Conservation (phyloP, 1,140 invertebrate genomes). For the Macrosteles quadrilineatus region DNA sequence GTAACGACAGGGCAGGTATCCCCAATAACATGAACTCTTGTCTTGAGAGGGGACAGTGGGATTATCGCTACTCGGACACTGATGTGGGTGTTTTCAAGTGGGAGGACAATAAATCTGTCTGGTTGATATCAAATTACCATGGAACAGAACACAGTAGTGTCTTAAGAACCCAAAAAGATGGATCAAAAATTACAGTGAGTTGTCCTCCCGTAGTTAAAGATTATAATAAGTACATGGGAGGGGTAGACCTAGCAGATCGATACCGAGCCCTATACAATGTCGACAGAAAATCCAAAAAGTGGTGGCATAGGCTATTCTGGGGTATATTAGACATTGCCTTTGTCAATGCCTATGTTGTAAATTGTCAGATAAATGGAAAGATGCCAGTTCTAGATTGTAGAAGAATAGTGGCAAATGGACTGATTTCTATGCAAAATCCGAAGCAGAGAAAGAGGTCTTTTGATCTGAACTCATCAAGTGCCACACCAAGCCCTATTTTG, state of each 20-base stretch:
- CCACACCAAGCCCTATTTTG: not conserved
- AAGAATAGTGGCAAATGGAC: no score
- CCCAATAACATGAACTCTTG: not conserved
- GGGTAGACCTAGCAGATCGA: conserved; percentile 50
- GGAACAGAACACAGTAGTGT: conserved; percentile 27
- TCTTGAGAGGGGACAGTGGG: conserved; percentile 28
- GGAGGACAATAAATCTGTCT: conserved; percentile 32
- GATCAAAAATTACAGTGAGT: conserved; percentile 44
- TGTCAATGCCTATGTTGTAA: not conserved
- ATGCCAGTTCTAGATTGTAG: not conserved
- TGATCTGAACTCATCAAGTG: conserved; percentile 21
- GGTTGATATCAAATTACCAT: conserved; percentile 33
- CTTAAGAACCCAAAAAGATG: conserved; percentile 30
- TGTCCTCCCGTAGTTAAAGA: conserved; percentile 49
- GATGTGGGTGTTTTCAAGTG: conserved; percentile 31
- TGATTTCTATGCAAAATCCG: no score
- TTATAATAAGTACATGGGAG: conserved; percentile 50
- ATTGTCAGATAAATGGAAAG: not conserved
- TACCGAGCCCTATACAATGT: conserved; percentile 44
- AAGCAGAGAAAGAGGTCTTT: conserved; percentile 7
- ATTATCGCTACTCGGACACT: no score
- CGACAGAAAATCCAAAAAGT: no score
- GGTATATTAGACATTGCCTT: no score
- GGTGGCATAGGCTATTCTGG: no score
- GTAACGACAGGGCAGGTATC: conserved; percentile 29